Conservation (phyloP, 2,888 invertebrate genomes). For the Lumbricus terrestris region DNA sequence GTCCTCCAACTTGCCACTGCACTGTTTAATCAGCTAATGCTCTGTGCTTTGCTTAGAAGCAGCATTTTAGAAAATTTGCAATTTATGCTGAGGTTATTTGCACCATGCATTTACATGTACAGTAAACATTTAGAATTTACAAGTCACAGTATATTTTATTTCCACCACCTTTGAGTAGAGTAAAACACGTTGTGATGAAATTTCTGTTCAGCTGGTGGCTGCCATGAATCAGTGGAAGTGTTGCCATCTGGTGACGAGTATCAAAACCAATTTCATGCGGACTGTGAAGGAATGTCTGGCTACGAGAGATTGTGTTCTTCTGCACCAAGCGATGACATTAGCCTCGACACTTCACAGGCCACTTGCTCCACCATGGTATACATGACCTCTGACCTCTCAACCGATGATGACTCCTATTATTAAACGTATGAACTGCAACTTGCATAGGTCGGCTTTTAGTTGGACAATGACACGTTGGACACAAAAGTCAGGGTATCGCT, state of each 20-base stretch:
- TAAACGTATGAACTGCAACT: background rate
- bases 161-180: background rate
- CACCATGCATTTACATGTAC: too few species aligned
- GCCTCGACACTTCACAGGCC: background rate
- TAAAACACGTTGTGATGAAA: too few species aligned
- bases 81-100: too few species aligned
- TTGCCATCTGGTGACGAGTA: background rate
- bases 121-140: background rate
- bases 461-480: background rate
- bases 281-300: background rate
- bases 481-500: background rate
- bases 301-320: background rate
- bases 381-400: background rate
- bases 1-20: background rate
- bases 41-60: too few species aligned
- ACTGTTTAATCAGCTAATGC: background rate
- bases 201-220: background rate
- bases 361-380: background rate
- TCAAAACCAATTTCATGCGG: background rate
- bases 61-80: background rate
- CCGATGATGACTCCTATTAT: background rate
- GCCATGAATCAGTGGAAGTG: background rate
- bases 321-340: background rate
- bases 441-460: background rate
- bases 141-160: background rate